These are phyloP conservation scores for Pandemis corylana DNA, from an alignment of 2,888 invertebrate species.

Conservation along the genomic window DNA sequence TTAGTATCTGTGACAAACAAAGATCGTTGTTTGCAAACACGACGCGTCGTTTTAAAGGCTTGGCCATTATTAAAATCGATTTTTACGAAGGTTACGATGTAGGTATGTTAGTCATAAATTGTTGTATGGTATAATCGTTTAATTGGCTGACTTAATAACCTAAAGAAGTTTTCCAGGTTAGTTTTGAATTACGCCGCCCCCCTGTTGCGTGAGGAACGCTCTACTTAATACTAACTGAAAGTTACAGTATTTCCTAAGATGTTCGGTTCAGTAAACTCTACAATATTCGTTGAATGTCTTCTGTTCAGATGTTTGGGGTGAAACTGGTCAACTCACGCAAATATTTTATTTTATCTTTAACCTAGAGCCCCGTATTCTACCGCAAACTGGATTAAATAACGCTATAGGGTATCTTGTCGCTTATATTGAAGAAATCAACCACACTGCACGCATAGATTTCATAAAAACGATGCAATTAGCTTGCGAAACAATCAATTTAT, in stretches of 20 bases:
- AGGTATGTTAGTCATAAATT: not conserved
- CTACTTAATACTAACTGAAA: not conserved
- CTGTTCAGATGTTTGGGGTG: not conserved
- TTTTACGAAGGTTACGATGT: not conserved
- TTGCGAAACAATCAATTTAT: too few relatives aligned
- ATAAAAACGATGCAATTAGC: too few relatives aligned
- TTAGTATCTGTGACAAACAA: slow-evolving; percentile 19
- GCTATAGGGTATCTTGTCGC: too few relatives aligned
- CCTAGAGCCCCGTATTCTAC: too few relatives aligned
- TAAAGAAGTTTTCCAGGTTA: not conserved
- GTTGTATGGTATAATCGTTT: not conserved
- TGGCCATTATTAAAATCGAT: not conserved
- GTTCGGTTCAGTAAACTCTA: not conserved
- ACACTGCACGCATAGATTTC: too few relatives aligned
- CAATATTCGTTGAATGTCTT: not conserved
- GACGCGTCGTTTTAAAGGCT: not conserved
- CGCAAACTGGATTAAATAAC: not conserved
- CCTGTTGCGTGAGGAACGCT: not conserved
- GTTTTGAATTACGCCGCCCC: not conserved
- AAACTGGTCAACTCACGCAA: not conserved
- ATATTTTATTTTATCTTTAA: too few relatives aligned
- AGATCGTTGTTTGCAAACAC: slow-evolving; percentile 9
- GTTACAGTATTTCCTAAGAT: not conserved
- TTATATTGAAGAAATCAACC: too few relatives aligned
- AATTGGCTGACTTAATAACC: not conserved